Evolutionary conservation across 2,888 invertebrate genomes (phyloP).

Genomic region (Cerceris ruficornis): DNA sequence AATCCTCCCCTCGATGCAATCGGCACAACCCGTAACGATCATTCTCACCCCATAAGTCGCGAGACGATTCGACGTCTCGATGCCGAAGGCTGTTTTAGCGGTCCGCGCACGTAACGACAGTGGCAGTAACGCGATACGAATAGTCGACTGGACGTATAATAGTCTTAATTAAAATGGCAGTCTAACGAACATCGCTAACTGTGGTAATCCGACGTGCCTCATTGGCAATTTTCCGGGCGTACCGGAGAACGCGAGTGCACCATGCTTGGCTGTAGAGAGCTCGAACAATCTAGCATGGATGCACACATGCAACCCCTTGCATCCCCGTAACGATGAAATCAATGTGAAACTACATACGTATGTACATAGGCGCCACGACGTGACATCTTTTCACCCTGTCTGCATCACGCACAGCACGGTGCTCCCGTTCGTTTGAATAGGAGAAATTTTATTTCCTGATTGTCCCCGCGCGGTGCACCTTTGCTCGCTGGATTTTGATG

Average conservation of each 20-base stretch:
- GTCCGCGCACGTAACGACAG: constrained; percentile 46
- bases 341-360: constrained; percentile 11
- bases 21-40: neutral
- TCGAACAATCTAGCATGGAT: constrained; percentile 24
- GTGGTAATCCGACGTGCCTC: constrained; percentile 77
- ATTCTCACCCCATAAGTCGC: constrained; percentile 38
- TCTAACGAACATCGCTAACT: constrained; percentile 76
- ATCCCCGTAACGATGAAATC: constrained; percentile 34
- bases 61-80: constrained; percentile 25
- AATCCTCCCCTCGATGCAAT: neutral
- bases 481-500: too few relatives aligned
- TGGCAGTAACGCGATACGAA: constrained; percentile 38
- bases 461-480: neutral
- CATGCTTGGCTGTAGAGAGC: constrained; percentile 15
- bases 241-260: constrained; percentile 55
- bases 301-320: neutral
- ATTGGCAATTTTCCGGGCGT: constrained; percentile 74
- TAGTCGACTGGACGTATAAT: constrained; percentile 62
- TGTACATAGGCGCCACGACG: constrained; percentile 26
- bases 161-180: constrained; percentile 78
- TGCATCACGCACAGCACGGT: neutral
- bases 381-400: neutral
- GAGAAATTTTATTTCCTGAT: neutral
- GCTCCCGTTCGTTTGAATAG: neutral
- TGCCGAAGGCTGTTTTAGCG: constrained; percentile 19